Evolutionary conservation across 2,888 invertebrate genomes (phyloP).

Genomic region (Amphipoea lucens): DNA sequence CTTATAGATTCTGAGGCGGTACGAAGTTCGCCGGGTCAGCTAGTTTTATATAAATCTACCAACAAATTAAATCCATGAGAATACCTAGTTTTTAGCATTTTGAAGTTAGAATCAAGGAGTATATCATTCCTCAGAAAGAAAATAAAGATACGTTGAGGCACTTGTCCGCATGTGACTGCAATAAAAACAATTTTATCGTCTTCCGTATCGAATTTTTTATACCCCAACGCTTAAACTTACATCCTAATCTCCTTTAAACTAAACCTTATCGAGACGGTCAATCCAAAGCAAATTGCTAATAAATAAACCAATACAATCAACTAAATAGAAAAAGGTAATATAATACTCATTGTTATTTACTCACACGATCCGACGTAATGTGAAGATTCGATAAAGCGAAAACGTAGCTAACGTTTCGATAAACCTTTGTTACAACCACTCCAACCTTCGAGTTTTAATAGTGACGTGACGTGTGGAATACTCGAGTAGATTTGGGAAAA

Average conservation of each 20-base stretch:
- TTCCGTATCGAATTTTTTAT: slow-evolving; percentile 25
- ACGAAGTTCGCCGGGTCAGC: neutral
- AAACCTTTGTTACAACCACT: slow-evolving; percentile 78
- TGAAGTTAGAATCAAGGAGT: neutral
- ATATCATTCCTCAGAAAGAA: neutral
- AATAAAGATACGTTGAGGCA: slow-evolving; percentile 9
- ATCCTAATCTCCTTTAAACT: slow-evolving; percentile 40
- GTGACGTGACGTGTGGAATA: slow-evolving; percentile 60
- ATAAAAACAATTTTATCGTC: slow-evolving; percentile 35
- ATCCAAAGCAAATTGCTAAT: slow-evolving; percentile 53
- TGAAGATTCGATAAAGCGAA: slow-evolving; percentile 72
- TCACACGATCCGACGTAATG: slow-evolving; percentile 63
- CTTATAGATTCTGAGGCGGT: neutral
- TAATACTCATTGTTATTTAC: slow-evolving; percentile 70
- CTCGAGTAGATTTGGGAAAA: slow-evolving; percentile 54
- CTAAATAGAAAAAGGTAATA: slow-evolving; percentile 68
- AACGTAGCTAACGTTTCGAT: slow-evolving; percentile 73
- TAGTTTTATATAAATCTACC: neutral
- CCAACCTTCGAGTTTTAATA: slow-evolving; percentile 69
- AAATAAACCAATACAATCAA: slow-evolving; percentile 66
- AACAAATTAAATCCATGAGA: neutral
- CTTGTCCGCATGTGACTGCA: slow-evolving; percentile 7
- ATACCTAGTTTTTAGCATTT: neutral
- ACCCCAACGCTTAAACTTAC: slow-evolving; percentile 25
- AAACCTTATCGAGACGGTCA: slow-evolving; percentile 33